A percentile compares a stretch with the other conserved stretches of the same genome.
These are phyloP conservation scores for Ivindomyrus marchei DNA, from an alignment of 2,113 vertebrate species.

Conservation along the genomic window DNA sequence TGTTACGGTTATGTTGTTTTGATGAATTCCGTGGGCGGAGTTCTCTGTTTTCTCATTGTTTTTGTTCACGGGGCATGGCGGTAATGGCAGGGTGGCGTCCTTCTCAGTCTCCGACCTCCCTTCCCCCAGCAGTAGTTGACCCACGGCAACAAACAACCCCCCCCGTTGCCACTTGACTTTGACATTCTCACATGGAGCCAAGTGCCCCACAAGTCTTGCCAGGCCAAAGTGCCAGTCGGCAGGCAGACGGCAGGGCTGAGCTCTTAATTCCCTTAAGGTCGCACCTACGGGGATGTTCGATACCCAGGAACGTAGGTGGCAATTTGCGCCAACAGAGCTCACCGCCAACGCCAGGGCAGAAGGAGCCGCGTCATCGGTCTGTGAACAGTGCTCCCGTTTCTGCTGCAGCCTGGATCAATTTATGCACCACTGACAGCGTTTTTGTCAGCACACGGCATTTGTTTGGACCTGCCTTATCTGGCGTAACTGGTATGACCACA, in stretches of 20 bases:
- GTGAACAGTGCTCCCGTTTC: not conserved
- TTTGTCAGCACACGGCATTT: not conserved
- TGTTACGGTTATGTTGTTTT: not conserved
- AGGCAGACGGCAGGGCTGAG: constrained; percentile 2
- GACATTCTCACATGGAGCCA: constrained; percentile 21
- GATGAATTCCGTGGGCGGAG: not conserved
- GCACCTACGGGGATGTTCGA: not conserved
- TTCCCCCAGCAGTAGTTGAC: not conserved
- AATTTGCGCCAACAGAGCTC: not conserved
- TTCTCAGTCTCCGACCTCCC: not conserved
- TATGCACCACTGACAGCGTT: not conserved
- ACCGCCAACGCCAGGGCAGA: not conserved
- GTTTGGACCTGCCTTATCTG: not conserved
- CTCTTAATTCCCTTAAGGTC: constrained; percentile 4
- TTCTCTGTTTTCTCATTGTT: not conserved
- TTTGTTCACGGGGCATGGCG: not conserved
- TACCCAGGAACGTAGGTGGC: not conserved
- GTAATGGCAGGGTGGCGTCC: not conserved
- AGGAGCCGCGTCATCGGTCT: not conserved
- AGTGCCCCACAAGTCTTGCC: constrained; percentile 29
- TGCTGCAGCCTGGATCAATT: not conserved
- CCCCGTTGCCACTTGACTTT: constrained; percentile 1
- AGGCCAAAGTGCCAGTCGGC: not conserved
- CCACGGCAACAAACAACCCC: not conserved
- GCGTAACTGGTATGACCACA: not conserved